phyloP scores from a whole-genome alignment of 2,888 invertebrate species.

The Drosophila suboccidentalis region DNA sequence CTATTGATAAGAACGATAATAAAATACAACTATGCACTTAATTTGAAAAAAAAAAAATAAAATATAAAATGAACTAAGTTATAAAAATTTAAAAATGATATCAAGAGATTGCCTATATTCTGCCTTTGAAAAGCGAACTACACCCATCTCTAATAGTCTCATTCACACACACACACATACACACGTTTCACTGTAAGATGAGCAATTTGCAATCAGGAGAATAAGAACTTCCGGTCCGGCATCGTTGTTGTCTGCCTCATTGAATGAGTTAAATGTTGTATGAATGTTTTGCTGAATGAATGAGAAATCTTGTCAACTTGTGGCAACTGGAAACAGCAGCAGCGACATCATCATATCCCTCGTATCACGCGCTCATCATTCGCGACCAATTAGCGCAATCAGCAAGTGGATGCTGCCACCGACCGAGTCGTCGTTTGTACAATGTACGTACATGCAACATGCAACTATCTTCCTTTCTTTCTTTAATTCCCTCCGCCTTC shows the following conservation, averaged over 20 bases:
- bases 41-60: too few species aligned
- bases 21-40: too few species aligned
- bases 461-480: not conserved
- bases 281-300: slow-evolving; percentile 64
- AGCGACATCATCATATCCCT: not conserved
- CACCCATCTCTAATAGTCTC: slow-evolving; percentile 17
- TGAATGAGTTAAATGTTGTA: slow-evolving; percentile 56
- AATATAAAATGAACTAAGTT: too few species aligned
- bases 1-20: too few species aligned
- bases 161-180: slow-evolving; percentile 5
- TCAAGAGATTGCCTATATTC: not conserved
- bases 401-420: slow-evolving; percentile 45
- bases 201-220: slow-evolving; percentile 74
- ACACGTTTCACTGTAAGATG: slow-evolving; percentile 42
- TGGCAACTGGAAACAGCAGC: slow-evolving; percentile 23
- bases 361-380: slow-evolving; percentile 50
- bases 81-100: too few species aligned
- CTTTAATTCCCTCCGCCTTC: not conserved
- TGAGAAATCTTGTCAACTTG: slow-evolving; percentile 73
- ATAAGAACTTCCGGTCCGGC: slow-evolving; percentile 82
- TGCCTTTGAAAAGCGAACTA: not conserved
- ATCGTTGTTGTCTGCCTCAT: slow-evolving; percentile 40
- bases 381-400: slow-evolving; percentile 77
- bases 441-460: slow-evolving; percentile 7
- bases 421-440: not conserved